phyloP scores from a whole-genome alignment of 2,113 vertebrate species.

The Eublepharis macularius region DNA sequence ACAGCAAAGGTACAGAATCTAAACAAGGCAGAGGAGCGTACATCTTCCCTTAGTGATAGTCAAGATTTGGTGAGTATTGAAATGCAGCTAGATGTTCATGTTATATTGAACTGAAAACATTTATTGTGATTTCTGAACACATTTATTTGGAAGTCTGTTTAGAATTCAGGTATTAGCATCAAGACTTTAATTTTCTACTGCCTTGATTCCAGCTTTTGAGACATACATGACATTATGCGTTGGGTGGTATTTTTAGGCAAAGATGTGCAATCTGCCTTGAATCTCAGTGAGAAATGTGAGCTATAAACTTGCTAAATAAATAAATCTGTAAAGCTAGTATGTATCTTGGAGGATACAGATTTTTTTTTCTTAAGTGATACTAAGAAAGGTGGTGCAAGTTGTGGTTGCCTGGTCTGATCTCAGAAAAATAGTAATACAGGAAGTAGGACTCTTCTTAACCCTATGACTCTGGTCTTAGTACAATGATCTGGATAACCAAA shows the following conservation, averaged over 20 bases:
- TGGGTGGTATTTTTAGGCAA: background rate
- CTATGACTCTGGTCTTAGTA: background rate
- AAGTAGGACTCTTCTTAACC: background rate
- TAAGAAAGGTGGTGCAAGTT: background rate
- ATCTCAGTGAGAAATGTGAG: too few relatives aligned
- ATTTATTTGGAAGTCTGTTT: background rate
- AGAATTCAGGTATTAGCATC: background rate
- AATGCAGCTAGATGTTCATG: background rate
- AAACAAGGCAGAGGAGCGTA: fast-evolving
- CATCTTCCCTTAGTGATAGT: fast-evolving
- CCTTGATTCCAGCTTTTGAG: background rate
- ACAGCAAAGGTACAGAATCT: background rate
- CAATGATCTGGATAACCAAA: background rate
- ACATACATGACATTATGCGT: background rate
- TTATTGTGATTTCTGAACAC: background rate
- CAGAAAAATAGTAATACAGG: background rate
- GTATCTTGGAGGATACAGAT: background rate
- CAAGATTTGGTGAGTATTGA: background rate
- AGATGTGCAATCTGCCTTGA: background rate
- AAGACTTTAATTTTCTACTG: background rate
- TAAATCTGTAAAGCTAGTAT: too few relatives aligned
- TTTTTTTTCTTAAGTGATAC: background rate
- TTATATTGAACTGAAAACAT: background rate
- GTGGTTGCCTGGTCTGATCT: background rate
- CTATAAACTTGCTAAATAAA: too few relatives aligned